phyloP scores from a whole-genome alignment of 2,888 invertebrate genomes.

The Ceraclea dissimilis region DNA sequence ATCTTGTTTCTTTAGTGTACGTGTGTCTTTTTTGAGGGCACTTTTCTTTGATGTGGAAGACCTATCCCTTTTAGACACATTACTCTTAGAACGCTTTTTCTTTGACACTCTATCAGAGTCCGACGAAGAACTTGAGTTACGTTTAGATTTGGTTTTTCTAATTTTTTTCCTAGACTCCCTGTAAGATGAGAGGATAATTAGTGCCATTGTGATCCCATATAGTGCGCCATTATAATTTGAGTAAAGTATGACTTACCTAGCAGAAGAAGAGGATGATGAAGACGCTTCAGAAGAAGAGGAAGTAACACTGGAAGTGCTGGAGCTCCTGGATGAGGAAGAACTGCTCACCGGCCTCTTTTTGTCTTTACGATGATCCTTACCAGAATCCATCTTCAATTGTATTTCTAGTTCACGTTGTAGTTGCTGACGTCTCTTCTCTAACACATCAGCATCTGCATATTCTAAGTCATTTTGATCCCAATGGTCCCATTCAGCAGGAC shows the following conservation, averaged over 20 bases:
- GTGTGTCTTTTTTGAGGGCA: constrained; percentile 37
- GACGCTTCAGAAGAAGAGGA: constrained; percentile 60
- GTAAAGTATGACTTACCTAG: not conserved
- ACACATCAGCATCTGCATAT: constrained; percentile 71
- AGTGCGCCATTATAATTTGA: too few relatives aligned
- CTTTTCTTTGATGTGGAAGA: constrained; percentile 35
- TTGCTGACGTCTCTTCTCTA: constrained; percentile 67
- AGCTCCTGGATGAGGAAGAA: constrained; percentile 60
- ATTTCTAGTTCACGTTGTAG: constrained; percentile 70
- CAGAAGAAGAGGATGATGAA: constrained; percentile 36
- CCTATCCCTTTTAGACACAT: constrained; percentile 40
- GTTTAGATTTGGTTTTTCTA: constrained; percentile 48
- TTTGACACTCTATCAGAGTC: constrained; percentile 51
- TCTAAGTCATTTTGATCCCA: constrained; percentile 75
- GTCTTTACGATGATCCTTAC: constrained; percentile 60
- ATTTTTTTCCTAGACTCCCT: constrained; percentile 46
- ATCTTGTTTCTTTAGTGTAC: constrained; percentile 39
- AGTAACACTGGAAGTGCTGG: constrained; percentile 57
- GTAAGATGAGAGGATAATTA: constrained; percentile 23
- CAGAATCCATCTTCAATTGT: constrained; percentile 68
- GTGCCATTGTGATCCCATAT: not conserved
- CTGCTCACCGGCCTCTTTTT: constrained; percentile 61
- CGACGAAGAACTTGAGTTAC: constrained; percentile 57
- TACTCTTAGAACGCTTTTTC: constrained; percentile 47
- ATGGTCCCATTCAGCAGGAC: constrained; percentile 60